Conservation (phyloP, 2,888 invertebrate genomes). For the Hymenopus coronatus region DNA sequence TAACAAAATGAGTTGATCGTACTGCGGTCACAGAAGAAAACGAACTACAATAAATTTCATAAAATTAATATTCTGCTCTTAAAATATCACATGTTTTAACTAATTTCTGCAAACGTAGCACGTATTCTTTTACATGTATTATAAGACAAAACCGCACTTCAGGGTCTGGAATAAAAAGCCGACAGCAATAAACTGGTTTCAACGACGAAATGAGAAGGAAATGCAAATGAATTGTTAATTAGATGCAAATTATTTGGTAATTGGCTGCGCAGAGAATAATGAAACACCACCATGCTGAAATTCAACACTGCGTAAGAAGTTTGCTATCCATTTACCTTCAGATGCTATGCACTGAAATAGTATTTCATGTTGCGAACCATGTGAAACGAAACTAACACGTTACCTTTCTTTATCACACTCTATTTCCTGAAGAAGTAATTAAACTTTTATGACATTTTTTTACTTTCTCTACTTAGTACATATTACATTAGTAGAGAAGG, state of each 20-base stretch:
- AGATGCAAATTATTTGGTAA: neutral
- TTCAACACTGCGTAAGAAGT: neutral
- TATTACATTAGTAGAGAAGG: too few relatives aligned
- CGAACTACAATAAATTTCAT: too few relatives aligned
- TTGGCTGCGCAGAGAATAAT: neutral
- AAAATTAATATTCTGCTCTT: too few relatives aligned
- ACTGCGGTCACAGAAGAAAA: too few relatives aligned
- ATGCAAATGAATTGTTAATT: neutral
- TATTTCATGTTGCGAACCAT: neutral
- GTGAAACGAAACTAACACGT: too few relatives aligned
- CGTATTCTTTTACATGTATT: neutral
- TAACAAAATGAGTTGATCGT: too few relatives aligned
- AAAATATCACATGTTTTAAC: too few relatives aligned
- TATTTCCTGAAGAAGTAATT: too few relatives aligned
- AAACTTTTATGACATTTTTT: too few relatives aligned
- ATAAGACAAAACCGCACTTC: neutral
- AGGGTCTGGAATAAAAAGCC: neutral
- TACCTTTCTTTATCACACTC: too few relatives aligned
- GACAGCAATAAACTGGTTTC: neutral
- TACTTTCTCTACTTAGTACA: too few relatives aligned
- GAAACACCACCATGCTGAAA: neutral
- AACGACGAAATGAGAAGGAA: neutral
- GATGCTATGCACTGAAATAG: neutral
- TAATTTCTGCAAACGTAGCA: too few relatives aligned
- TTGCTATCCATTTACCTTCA: neutral